Conservation (phyloP, 2,113 vertebrate species). For the Epinephelus moara region DNA sequence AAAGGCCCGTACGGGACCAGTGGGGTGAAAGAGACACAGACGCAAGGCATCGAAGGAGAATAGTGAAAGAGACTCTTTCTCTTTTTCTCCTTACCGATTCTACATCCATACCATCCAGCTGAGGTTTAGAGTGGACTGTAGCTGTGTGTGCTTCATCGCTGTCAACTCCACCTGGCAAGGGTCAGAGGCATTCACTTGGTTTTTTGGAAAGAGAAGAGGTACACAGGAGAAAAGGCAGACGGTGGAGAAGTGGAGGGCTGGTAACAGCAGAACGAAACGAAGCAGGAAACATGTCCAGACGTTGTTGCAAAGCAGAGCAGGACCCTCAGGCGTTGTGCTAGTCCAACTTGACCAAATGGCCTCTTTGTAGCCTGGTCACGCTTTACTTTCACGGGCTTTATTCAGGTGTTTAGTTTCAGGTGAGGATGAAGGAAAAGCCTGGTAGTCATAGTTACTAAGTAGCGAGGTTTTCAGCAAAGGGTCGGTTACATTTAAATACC, state of each 20-base stretch:
- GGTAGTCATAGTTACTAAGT: slow-evolving; percentile 65
- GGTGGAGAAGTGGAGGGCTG: slow-evolving; percentile 25
- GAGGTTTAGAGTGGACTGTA: slow-evolving; percentile 23
- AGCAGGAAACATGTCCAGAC: slow-evolving; percentile 50
- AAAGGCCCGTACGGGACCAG: slow-evolving; percentile 48
- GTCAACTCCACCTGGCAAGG: slow-evolving; percentile 51
- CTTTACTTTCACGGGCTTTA: slow-evolving; percentile 51
- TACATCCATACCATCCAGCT: slow-evolving; percentile 44
- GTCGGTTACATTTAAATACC: slow-evolving; percentile 41
- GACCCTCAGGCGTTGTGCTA: slow-evolving; percentile 50
- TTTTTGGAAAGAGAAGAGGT: slow-evolving; percentile 37
- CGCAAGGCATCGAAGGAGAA: slow-evolving; percentile 38
- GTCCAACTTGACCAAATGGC: slow-evolving; percentile 66
- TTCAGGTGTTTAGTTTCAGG: slow-evolving; percentile 76
- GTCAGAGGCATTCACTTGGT: slow-evolving; percentile 33
- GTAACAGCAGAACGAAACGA: slow-evolving; percentile 42
- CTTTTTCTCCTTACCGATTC: slow-evolving; percentile 38
- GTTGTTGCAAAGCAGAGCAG: slow-evolving; percentile 41
- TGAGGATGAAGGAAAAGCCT: slow-evolving; percentile 54
- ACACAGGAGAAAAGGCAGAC: slow-evolving; percentile 28
- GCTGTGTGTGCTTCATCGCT: slow-evolving; percentile 26
- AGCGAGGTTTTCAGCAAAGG: slow-evolving; percentile 43
- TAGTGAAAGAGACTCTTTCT: slow-evolving; percentile 38
- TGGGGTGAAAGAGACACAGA: slow-evolving; percentile 29
- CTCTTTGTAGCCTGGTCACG: slow-evolving; percentile 63